phyloP scores from a whole-genome alignment of 2,797 vertebrate species.

The Poeciliopsis turneri region DNA sequence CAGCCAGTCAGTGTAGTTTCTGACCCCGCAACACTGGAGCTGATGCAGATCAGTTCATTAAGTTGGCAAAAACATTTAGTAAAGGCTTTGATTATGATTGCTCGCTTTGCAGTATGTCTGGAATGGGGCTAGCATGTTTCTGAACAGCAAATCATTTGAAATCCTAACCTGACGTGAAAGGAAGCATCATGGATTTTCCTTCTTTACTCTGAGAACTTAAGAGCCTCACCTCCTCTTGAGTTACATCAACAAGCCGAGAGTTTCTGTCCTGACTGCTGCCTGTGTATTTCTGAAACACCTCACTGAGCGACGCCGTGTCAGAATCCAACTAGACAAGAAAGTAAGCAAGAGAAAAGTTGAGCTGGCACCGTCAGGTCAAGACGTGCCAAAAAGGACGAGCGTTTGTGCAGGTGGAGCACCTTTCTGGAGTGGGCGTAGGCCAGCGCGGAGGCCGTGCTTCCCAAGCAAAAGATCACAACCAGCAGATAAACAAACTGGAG shows the following conservation, averaged over 20 bases:
- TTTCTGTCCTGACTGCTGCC: conserved; percentile 58
- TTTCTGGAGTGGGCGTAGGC: conserved; percentile 55
- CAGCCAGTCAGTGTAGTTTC: conserved; percentile 71
- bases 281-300: conserved; percentile 70
- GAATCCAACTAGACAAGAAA: conserved; percentile 60
- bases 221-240: conserved; percentile 65
- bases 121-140: not conserved
- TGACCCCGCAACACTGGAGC: conserved; percentile 75
- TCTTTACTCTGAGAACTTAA: not conserved
- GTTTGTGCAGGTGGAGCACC: conserved; percentile 34
- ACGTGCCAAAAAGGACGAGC: not conserved
- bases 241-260: conserved; percentile 61
- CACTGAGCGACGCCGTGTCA: conserved; percentile 56
- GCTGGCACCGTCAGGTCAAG: not conserved
- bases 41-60: conserved; percentile 17
- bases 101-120: not conserved
- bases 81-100: not conserved
- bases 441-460: conserved; percentile 58
- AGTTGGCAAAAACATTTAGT: not conserved
- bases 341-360: not conserved
- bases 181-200: not conserved
- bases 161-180: not conserved
- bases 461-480: conserved; percentile 65
- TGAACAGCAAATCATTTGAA: not conserved
- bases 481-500: conserved; percentile 74